Conservation (phyloP, 2,113 vertebrate species). For the Eretmochelys imbricata region DNA sequence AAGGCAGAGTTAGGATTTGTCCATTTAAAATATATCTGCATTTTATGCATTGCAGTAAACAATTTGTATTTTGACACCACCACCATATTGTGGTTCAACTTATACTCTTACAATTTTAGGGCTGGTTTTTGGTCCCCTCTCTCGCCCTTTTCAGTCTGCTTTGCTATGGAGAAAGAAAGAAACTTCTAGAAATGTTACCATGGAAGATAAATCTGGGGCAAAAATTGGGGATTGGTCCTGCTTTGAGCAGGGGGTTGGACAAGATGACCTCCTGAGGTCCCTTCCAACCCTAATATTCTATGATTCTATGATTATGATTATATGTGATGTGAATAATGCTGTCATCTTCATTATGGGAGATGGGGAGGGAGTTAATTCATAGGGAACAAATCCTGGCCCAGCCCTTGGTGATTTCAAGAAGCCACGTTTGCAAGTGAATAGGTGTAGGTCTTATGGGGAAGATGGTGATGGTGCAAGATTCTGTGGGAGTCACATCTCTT, state of each 20-base stretch:
- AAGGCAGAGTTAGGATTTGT: slow-evolving; percentile 51
- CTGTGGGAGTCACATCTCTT: not conserved
- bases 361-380: not conserved
- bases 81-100: slow-evolving; percentile 49
- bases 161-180: slow-evolving; percentile 30
- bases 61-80: slow-evolving; percentile 66
- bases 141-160: slow-evolving; percentile 7
- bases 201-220: not conserved
- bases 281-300: too few relatives aligned
- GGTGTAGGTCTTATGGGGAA: not conserved
- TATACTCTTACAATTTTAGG: slow-evolving; percentile 47
- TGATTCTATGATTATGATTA: too few relatives aligned
- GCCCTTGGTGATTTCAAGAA: not conserved
- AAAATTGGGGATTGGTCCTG: too few relatives aligned
- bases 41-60: slow-evolving; percentile 60
- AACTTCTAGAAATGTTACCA: not conserved
- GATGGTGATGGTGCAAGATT: not conserved
- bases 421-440: not conserved
- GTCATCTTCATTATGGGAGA: not conserved
- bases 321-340: not conserved
- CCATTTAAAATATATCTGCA: slow-evolving; percentile 28
- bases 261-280: too few relatives aligned
- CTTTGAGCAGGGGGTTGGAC: too few relatives aligned
- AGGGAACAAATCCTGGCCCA: not conserved
- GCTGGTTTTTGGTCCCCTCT: slow-evolving; percentile 27